Evolutionary conservation across 2,888 invertebrate genomes (phyloP).

Genomic region (Vannuccia rotundouncinata): DNA sequence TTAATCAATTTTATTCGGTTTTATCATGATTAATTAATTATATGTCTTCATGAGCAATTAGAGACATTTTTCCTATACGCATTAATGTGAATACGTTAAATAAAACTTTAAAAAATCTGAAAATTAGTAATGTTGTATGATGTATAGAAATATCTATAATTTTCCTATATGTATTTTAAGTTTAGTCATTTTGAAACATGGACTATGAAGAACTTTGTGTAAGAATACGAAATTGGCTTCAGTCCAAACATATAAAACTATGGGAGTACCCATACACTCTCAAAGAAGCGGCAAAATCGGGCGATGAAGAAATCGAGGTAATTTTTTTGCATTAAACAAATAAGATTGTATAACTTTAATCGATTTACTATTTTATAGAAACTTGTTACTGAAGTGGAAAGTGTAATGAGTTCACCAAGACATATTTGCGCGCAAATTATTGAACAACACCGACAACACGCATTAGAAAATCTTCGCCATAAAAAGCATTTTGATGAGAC

Average conservation of each 20-base stretch:
- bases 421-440: neutral
- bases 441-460: slow-evolving; percentile 57
- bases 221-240: slow-evolving; percentile 1
- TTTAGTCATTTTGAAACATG: too few relatives aligned
- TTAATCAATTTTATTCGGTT: too few relatives aligned
- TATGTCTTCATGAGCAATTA: too few relatives aligned
- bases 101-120: too few relatives aligned
- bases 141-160: too few relatives aligned
- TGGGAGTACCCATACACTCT: slow-evolving; percentile 30
- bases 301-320: neutral
- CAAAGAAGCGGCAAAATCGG: neutral
- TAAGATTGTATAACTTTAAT: neutral
- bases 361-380: slow-evolving; percentile 10
- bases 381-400: neutral
- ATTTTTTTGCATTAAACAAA: neutral
- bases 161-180: too few relatives aligned
- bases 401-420: neutral
- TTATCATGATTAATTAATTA: too few relatives aligned
- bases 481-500: slow-evolving; percentile 66
- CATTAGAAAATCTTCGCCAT: slow-evolving; percentile 67
- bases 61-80: too few relatives aligned
- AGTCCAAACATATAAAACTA: slow-evolving; percentile 14
- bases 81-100: too few relatives aligned
- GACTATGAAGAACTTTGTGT: neutral
- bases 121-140: too few relatives aligned